A percentile compares a stretch with the other conserved stretches of the same genome.
These are phyloP conservation scores for Ambastaia sidthimunki DNA, from an alignment of 2,797 vertebrate genomes.

Conservation along the genomic window DNA sequence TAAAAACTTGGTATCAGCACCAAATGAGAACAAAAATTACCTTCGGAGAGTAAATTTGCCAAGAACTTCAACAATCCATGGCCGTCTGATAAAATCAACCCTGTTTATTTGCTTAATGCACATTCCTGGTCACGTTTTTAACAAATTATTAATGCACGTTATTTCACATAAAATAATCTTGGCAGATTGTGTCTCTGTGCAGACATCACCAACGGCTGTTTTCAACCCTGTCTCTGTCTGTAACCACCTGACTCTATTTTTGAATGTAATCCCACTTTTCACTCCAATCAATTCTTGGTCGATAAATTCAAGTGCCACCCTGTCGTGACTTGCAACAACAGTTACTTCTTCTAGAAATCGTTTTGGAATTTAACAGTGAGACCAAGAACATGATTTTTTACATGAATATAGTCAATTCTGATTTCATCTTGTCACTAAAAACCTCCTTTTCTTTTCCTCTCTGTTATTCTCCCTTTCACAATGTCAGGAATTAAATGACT, in stretches of 20 bases:
- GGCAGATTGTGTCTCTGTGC: neutral
- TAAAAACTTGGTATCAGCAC: neutral
- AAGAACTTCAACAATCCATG: too few species aligned
- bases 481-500: conserved; percentile 13
- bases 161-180: neutral
- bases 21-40: too few species aligned
- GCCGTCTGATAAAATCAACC: neutral
- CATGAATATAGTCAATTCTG: neutral
- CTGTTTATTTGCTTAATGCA: neutral
- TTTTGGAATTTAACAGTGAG: neutral
- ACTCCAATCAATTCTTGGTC: too few species aligned
- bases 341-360: neutral
- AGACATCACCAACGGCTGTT: neutral
- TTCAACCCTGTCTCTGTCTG: neutral
- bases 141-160: neutral
- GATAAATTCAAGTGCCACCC: neutral
- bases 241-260: neutral
- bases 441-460: too few species aligned
- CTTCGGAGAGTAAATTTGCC: too few species aligned
- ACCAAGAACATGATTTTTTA: neutral
- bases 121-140: neutral
- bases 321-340: neutral
- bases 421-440: neutral
- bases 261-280: too few species aligned
- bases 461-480: neutral